Base-by-base conservation (phyloP, 2,888 invertebrate genomes). In the Lepeophtheirus nordmannii region DNA sequence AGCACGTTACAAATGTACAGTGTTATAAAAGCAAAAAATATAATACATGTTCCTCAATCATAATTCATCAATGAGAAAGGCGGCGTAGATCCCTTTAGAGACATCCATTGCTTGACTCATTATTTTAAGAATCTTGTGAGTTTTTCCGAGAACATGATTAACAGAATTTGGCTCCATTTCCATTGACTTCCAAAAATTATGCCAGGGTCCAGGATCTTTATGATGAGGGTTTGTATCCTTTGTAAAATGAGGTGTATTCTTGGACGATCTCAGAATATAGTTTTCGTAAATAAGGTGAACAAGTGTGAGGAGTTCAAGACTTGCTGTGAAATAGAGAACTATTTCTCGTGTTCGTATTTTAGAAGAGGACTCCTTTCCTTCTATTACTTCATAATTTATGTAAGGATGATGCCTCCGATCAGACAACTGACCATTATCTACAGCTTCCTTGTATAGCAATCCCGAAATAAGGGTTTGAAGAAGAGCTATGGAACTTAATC, bases 41-140 rank as follows among this genome's bases (percentile, higher is more conserved):
- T 30, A 30, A 30, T 30, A 30, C 30, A 30, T 30, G 7, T 30
- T 7, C 2, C 7, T 30, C 30, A 7, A 30, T 30, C 30, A 30
- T 30, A 30, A 30, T 30, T 46, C 53, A 46, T 46, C 53, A 17
- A 46, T 46, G 14, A 46, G 53, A 46, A 46, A 46, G 14, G 53
- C 53, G n/a, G 53, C 53, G 53, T 46, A 46, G 53, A 46, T 46
- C 17, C 53, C 53, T 46, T 46, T 46, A 17, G 53, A 46, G 53
- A 46, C 53, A 17, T 46, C 53, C 53, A 46, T 46, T 14, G 53
- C 53, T 17, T 46, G 53, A 46, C 53, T 46, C 53, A 46, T 46
- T n/a, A 46, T 46, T 17, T 46, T 46, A 46, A 46, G 53, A 46
- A 46, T 46, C 2, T 14, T 46, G 2, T 46, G 53, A 14, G 53